These are phyloP conservation scores for Discoglossus pictus DNA, from an alignment of 2,797 vertebrate genomes.

Conservation along the genomic window DNA sequence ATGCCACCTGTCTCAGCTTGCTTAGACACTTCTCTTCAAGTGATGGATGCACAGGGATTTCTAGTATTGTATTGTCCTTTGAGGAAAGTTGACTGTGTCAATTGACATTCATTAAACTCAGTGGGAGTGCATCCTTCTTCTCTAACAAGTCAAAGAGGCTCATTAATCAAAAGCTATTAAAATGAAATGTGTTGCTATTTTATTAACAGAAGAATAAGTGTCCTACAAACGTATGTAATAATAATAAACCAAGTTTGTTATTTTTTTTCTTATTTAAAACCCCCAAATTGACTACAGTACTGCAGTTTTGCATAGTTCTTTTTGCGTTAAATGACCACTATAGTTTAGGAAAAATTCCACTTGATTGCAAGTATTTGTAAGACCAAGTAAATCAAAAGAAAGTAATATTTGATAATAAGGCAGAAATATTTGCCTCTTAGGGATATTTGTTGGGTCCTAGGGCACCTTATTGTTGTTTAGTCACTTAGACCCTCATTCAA, in stretches of 20 bases:
- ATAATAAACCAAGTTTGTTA: slow-evolving; percentile 28
- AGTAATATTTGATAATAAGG: too few species aligned
- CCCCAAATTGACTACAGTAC: too few species aligned
- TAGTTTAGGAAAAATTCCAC: too few species aligned
- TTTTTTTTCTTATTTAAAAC: slow-evolving; percentile 19
- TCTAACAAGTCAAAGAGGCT: slow-evolving; percentile 36
- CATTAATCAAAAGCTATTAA: slow-evolving; percentile 48
- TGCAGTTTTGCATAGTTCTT: too few species aligned
- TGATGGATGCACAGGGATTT: slow-evolving; percentile 31
- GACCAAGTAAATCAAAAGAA: too few species aligned
- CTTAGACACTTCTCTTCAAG: neutral
- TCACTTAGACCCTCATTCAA: too few species aligned
- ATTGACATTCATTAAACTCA: slow-evolving; percentile 44
- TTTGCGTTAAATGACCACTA: too few species aligned
- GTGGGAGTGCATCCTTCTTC: slow-evolving; percentile 39
- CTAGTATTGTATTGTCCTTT: slow-evolving; percentile 33
- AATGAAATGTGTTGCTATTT: slow-evolving; percentile 29
- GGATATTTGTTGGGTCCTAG: too few species aligned
- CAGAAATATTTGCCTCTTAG: too few species aligned
- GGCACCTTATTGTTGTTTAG: too few species aligned
- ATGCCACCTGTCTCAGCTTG: slow-evolving; percentile 25
- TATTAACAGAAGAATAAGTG: slow-evolving; percentile 40
- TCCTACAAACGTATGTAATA: slow-evolving; percentile 29
- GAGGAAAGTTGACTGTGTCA: slow-evolving; percentile 33
- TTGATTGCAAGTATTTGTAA: too few species aligned